phyloP scores from a whole-genome alignment of 2,888 invertebrate genomes.

The Latheticus oryzae region DNA sequence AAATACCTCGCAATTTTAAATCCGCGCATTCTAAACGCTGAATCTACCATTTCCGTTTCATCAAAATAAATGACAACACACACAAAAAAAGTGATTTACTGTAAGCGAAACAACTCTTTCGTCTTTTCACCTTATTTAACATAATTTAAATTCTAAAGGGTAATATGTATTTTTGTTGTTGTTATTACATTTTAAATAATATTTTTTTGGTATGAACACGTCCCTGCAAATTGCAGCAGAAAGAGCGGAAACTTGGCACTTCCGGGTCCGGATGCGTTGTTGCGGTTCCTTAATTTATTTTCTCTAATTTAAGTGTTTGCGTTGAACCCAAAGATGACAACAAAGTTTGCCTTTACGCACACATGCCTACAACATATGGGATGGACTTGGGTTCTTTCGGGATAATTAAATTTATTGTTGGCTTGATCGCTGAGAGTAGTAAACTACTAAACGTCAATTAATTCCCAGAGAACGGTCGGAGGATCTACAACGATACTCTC shows the following conservation, averaged over 20 bases:
- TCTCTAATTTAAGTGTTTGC: slow-evolving; percentile 17
- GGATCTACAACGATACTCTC: slow-evolving; percentile 1
- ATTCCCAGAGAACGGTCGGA: slow-evolving; percentile 12
- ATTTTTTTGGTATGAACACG: background rate
- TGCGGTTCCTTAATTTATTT: slow-evolving; percentile 20
- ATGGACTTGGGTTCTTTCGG: slow-evolving; percentile 27
- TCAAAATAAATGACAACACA: slow-evolving; percentile 14
- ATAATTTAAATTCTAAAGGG: background rate
- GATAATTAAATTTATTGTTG: slow-evolving; percentile 31
- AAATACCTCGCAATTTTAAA: slow-evolving; percentile 4
- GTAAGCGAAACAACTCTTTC: background rate
- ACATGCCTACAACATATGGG: slow-evolving; percentile 22
- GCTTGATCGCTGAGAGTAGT: slow-evolving; percentile 10
- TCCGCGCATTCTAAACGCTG: slow-evolving; percentile 4
- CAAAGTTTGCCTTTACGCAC: slow-evolving; percentile 20
- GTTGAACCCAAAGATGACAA: slow-evolving; percentile 17
- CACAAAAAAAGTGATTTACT: slow-evolving; percentile 8
- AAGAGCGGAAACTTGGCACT: background rate
- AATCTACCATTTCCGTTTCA: slow-evolving; percentile 6
- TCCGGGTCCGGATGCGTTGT: background rate
- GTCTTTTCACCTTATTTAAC: background rate
- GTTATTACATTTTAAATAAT: background rate
- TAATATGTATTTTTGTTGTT: slow-evolving; percentile 1
- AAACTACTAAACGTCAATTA: slow-evolving; percentile 16
- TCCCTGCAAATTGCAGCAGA: slow-evolving; percentile 4